A percentile compares a stretch with the other conserved stretches of the same genome.
These are phyloP conservation scores for Pempheris klunzingeri DNA, from an alignment of 2,797 vertebrate species.

Conservation along the genomic window DNA sequence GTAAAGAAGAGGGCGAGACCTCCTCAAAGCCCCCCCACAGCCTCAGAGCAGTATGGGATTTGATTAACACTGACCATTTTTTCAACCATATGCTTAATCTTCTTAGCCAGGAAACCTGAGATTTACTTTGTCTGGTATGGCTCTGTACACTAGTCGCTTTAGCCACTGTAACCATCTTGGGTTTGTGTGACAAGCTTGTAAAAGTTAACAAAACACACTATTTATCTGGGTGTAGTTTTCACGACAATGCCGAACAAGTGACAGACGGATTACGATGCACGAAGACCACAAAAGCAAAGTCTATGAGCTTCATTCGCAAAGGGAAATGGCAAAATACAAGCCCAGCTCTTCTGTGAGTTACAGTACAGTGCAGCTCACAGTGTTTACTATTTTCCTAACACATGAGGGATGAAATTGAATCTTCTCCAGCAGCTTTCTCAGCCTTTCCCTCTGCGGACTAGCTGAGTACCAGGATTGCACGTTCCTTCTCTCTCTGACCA, in stretches of 20 bases:
- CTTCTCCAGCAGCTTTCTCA: slow-evolving; percentile 29
- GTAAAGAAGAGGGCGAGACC: slow-evolving; percentile 35
- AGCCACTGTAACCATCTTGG: background rate
- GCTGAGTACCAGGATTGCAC: slow-evolving; percentile 48
- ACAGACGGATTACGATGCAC: background rate
- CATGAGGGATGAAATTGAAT: slow-evolving; percentile 4
- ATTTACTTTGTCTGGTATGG: slow-evolving; percentile 20
- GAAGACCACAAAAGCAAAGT: background rate
- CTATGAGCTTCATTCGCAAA: background rate
- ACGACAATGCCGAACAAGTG: slow-evolving; percentile 18
- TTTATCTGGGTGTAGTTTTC: background rate
- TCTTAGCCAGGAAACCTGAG: slow-evolving; percentile 57
- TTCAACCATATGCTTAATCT: slow-evolving; percentile 75
- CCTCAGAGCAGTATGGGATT: slow-evolving; percentile 36
- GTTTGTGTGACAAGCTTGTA: background rate
- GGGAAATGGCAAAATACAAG: background rate
- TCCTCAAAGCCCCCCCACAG: slow-evolving; percentile 16
- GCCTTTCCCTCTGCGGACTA: slow-evolving; percentile 41
- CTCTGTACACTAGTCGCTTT: background rate
- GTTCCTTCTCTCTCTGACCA: slow-evolving; percentile 67
- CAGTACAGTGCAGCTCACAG: background rate
- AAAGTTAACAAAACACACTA: background rate
- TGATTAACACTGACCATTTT: slow-evolving; percentile 51
- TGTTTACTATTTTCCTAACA: slow-evolving; percentile 2
- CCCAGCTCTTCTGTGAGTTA: background rate